Evolutionary conservation across 37 sponge, comb jelly and placozoan genomes (phyloP).

Genomic region (Chondrilla cf. caribensis): DNA sequence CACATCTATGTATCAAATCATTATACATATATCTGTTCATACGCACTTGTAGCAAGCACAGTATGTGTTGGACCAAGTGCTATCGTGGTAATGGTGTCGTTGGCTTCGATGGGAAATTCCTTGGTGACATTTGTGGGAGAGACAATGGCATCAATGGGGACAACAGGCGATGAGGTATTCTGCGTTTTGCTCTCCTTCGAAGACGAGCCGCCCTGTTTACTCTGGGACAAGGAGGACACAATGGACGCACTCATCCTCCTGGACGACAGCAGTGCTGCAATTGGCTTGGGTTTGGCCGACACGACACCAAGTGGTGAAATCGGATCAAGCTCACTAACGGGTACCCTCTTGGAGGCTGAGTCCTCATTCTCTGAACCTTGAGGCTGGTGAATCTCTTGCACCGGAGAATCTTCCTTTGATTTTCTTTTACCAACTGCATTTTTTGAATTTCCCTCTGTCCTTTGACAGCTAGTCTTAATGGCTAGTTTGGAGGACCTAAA

Average conservation of each 20-base stretch:
- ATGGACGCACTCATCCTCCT: conserved; percentile 8
- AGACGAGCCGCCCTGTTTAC: neutral
- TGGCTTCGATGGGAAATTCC: neutral
- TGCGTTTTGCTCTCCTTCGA: neutral
- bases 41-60: conserved; percentile 19
- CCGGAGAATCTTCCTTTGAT: too few relatives aligned
- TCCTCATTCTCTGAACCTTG: too few relatives aligned
- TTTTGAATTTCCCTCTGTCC: too few relatives aligned
- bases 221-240: conserved; percentile 13
- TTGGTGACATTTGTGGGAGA: neutral
- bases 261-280: conserved; percentile 1
- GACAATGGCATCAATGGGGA: neutral
- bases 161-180: neutral
- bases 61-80: conserved; percentile 11
- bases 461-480: too few relatives aligned
- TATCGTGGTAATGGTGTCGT: neutral
- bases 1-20: too few relatives aligned
- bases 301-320: neutral
- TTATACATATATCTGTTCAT: too few relatives aligned
- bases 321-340: neutral
- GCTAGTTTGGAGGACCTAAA: too few relatives aligned
- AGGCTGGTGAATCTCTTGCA: too few relatives aligned
- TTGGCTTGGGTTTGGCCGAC: conserved; percentile 9
- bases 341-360: too few relatives aligned
- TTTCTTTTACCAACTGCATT: too few relatives aligned